phyloP scores from a whole-genome alignment of 1,140 invertebrate genomes.

The Physella acuta region DNA sequence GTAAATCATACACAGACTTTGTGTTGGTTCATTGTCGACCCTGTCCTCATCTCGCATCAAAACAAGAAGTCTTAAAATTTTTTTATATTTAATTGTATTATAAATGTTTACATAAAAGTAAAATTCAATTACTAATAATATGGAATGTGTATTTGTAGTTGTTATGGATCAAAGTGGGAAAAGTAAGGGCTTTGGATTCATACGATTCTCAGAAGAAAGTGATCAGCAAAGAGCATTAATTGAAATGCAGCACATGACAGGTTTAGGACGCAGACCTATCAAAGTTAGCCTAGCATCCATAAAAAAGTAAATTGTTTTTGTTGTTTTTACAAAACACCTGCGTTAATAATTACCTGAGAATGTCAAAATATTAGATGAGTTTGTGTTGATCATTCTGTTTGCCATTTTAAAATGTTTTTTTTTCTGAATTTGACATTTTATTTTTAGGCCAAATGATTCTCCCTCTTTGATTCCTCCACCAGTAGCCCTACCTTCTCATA shows the following conservation, averaged over 20 bases:
- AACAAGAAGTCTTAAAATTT: background rate
- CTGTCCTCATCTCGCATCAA: too few species aligned
- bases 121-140: too few species aligned
- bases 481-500: conserved; percentile 2
- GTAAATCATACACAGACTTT: too few species aligned
- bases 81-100: background rate
- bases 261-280: conserved; percentile 74
- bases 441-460: background rate
- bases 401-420: too few species aligned
- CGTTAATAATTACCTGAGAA: too few species aligned
- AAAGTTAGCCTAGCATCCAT: conserved; percentile 86
- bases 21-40: too few species aligned
- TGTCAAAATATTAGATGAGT: too few species aligned
- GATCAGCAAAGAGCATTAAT: conserved; percentile 90
- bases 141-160: conserved; percentile 47
- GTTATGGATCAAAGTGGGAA: conserved; percentile 69
- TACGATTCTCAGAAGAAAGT: conserved; percentile 89
- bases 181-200: conserved; percentile 96
- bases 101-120: background rate
- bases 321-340: too few species aligned
- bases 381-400: too few species aligned
- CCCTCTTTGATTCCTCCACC: background rate
- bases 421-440: too few species aligned
- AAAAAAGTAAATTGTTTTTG: conserved; percentile 86
- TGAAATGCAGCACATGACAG: conserved; percentile 64